phyloP scores from a whole-genome alignment of 2,797 vertebrate genomes.

The Ataeniobius toweri region DNA sequence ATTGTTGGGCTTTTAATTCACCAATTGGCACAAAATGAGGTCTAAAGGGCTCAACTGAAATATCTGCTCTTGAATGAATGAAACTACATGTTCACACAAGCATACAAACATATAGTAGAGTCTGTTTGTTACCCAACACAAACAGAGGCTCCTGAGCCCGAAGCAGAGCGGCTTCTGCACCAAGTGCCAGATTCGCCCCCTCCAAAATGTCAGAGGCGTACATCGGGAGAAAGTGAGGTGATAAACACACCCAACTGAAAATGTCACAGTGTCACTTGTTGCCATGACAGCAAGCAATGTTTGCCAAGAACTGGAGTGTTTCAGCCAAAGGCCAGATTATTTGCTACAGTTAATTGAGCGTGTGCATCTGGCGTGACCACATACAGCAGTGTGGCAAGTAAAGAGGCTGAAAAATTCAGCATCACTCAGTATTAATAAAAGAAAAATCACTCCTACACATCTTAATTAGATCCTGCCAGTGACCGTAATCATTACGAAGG shows the following conservation, averaged over 20 bases:
- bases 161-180: slow-evolving; percentile 25
- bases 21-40: slow-evolving; percentile 20
- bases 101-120: slow-evolving; percentile 18
- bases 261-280: slow-evolving; percentile 77
- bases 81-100: slow-evolving; percentile 18
- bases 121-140: slow-evolving; percentile 18
- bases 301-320: slow-evolving; percentile 66
- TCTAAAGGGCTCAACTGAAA: slow-evolving; percentile 35
- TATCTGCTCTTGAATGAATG: slow-evolving; percentile 24
- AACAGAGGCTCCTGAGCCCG: slow-evolving; percentile 23
- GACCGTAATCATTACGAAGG: slow-evolving; percentile 25
- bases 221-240: slow-evolving; percentile 63
- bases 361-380: slow-evolving; percentile 31
- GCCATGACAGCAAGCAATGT: slow-evolving; percentile 75
- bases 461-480: slow-evolving; percentile 17
- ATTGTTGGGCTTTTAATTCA: slow-evolving; percentile 23
- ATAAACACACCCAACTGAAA: slow-evolving; percentile 69
- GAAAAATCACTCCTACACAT: slow-evolving; percentile 13
- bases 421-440: slow-evolving; percentile 10
- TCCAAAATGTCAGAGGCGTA: slow-evolving; percentile 77
- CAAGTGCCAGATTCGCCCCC: slow-evolving; percentile 46
- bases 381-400: slow-evolving; percentile 22
- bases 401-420: slow-evolving; percentile 16
- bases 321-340: slow-evolving; percentile 75
- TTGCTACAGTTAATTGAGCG: slow-evolving; percentile 67